These are phyloP conservation scores for Drosophila ohnishii DNA, from an alignment of 1,140 invertebrate genomes.

Conservation along the genomic window DNA sequence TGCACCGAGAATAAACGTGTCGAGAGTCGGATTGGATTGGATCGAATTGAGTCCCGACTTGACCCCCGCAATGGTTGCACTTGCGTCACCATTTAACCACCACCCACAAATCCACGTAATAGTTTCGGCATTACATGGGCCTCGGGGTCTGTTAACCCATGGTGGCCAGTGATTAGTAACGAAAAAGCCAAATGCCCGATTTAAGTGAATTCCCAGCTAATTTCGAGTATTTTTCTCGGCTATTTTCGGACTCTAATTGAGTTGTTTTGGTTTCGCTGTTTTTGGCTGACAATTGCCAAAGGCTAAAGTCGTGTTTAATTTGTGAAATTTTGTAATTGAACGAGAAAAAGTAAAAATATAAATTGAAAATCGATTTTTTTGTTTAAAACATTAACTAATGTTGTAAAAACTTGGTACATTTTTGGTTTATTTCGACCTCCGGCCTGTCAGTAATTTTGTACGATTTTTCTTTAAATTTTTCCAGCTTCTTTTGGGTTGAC, in stretches of 20 bases:
- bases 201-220: slow-evolving; percentile 15
- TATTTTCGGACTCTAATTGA: slow-evolving; percentile 47
- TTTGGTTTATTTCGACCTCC: slow-evolving; percentile 9
- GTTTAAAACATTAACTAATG: neutral
- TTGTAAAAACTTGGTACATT: neutral
- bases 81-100: slow-evolving; percentile 54
- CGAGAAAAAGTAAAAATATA: neutral
- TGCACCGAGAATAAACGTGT: slow-evolving; percentile 55
- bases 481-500: slow-evolving; percentile 28
- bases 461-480: slow-evolving; percentile 11
- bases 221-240: neutral
- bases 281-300: slow-evolving; percentile 29
- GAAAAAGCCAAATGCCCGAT: slow-evolving; percentile 11
- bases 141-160: slow-evolving; percentile 18
- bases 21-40: slow-evolving; percentile 13
- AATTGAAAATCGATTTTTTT: neutral
- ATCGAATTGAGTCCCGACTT: slow-evolving; percentile 30
- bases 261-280: slow-evolving; percentile 39
- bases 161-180: slow-evolving; percentile 5
- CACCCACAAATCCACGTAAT: slow-evolving; percentile 19
- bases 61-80: slow-evolving; percentile 42
- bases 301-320: slow-evolving; percentile 47
- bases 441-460: slow-evolving; percentile 5
- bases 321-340: slow-evolving; percentile 18
- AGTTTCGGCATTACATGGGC: slow-evolving; percentile 26